phyloP scores from a whole-genome alignment of 1,140 invertebrate species.

The Drosophila sturtevanti region DNA sequence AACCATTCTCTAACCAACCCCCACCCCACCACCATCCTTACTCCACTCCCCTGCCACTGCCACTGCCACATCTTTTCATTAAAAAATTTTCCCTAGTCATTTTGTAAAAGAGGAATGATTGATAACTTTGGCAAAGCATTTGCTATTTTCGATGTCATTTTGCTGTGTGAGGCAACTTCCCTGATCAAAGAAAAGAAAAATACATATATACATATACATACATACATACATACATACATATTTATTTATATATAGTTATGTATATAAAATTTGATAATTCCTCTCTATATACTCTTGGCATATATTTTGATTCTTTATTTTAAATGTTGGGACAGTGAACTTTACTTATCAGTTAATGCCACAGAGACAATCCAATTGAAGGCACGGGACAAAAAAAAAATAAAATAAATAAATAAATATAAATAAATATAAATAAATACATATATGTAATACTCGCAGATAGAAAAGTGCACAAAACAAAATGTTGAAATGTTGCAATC shows the following conservation, averaged over 20 bases:
- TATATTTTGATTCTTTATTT: background rate
- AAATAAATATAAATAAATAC: background rate
- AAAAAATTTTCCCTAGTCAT: slow-evolving; percentile 67
- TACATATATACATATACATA: background rate
- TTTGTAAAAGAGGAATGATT: slow-evolving; percentile 44
- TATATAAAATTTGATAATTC: slow-evolving; percentile 6
- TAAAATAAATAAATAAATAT: background rate
- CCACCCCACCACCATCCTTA: background rate
- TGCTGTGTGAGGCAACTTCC: background rate
- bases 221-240: background rate
- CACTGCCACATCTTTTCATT: slow-evolving; percentile 58
- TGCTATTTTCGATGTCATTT: slow-evolving; percentile 36
- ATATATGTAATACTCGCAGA: no score
- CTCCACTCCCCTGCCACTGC: background rate
- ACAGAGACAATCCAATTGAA: background rate
- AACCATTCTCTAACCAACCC: no score
- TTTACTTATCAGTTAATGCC: slow-evolving; percentile 26
- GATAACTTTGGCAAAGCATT: slow-evolving; percentile 29
- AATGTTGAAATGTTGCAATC: no score
- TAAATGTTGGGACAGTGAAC: slow-evolving; percentile 31
- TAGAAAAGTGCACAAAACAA: no score
- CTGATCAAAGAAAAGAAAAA: background rate
- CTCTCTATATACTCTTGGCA: background rate
- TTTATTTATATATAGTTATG: background rate
- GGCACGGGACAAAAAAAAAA: background rate